phyloP scores from a whole-genome alignment of 1,140 invertebrate species.

The Pseudomyrmex cubaensis region DNA sequence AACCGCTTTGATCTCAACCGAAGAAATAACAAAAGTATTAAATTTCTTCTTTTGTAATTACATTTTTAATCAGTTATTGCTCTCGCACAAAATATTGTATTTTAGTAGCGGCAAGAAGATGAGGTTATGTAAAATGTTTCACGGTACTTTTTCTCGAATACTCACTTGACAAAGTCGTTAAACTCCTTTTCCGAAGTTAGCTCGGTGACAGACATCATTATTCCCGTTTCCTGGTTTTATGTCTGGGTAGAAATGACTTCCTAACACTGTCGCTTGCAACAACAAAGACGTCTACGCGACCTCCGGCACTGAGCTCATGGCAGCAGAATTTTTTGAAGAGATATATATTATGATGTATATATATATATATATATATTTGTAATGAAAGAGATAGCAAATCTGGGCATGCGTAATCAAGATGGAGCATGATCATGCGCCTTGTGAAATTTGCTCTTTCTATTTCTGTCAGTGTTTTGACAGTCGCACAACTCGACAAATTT shows the following conservation, averaged over 20 bases:
- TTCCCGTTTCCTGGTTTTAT: background rate
- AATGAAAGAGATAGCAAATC: too few relatives aligned
- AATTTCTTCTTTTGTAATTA: too few relatives aligned
- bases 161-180: constrained; percentile 75
- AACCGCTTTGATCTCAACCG: background rate
- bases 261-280: background rate
- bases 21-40: background rate
- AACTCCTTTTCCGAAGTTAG: constrained; percentile 65
- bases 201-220: constrained; percentile 69
- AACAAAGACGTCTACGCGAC: constrained; percentile 60
- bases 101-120: background rate
- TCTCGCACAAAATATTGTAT: background rate
- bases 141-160: background rate
- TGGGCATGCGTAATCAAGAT: too few relatives aligned
- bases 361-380: too few relatives aligned
- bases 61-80: too few relatives aligned
- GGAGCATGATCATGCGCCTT: too few relatives aligned
- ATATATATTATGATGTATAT: too few relatives aligned
- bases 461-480: too few relatives aligned
- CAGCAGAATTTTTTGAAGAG: constrained; percentile 24
- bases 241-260: background rate
- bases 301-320: constrained; percentile 46
- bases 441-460: too few relatives aligned
- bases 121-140: constrained; percentile 17
- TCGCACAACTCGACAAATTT: too few relatives aligned